These are phyloP conservation scores for Leptestheria dahalacensis DNA, from an alignment of 1,140 invertebrate species.

Conservation along the genomic window DNA sequence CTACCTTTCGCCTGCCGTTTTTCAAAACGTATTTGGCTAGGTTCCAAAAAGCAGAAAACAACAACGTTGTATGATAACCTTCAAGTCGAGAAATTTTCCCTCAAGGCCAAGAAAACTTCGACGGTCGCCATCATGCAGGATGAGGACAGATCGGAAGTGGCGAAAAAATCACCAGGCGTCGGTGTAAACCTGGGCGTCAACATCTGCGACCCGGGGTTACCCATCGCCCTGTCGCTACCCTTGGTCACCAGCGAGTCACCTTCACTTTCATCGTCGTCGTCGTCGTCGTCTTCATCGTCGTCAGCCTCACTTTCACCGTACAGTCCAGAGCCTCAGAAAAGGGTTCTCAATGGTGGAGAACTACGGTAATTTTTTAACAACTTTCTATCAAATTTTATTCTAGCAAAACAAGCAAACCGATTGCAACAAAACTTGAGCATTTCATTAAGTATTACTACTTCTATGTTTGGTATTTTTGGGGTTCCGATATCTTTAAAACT, in stretches of 20 bases:
- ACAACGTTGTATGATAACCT: background rate
- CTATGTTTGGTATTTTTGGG: no score
- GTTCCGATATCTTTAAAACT: no score
- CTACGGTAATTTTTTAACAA: no score
- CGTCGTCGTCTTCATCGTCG: slow-evolving; percentile 1
- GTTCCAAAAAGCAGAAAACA: background rate
- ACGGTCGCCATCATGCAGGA: background rate
- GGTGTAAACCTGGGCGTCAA: slow-evolving; percentile 8
- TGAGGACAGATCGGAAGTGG: background rate
- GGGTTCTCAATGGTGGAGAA: no score
- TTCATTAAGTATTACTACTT: no score
- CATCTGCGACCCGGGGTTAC: background rate
- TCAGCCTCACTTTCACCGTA: background rate
- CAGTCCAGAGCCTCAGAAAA: no score
- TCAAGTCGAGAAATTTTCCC: background rate
- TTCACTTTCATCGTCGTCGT: slow-evolving; percentile 2
- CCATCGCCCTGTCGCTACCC: background rate
- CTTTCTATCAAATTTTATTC: no score
- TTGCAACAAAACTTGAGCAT: no score
- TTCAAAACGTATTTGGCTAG: no score
- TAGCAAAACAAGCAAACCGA: no score
- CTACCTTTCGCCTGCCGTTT: no score
- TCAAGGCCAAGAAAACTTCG: background rate
- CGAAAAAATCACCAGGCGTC: background rate
- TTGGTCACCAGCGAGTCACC: background rate